Percentiles rank a stretch among this genome's conserved stretches.
These are phyloP conservation scores for Pediacus dermestoides DNA, from an alignment of 2,888 invertebrate genomes.

Conservation along the genomic window DNA sequence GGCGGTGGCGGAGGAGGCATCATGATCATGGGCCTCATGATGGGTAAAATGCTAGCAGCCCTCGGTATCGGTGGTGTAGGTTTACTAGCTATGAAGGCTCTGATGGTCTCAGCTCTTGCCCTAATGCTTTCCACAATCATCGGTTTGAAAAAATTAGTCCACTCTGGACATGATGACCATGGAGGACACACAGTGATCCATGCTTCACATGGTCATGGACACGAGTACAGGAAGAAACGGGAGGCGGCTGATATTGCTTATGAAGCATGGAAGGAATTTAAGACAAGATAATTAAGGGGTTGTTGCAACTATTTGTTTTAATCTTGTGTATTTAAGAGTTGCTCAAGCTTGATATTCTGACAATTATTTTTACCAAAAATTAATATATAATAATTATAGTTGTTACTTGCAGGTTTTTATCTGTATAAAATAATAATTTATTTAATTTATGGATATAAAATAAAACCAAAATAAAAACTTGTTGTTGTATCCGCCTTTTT, in stretches of 20 bases:
- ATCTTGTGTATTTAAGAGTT: constrained; percentile 14
- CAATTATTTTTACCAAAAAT: no score
- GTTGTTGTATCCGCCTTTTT: constrained; percentile 37
- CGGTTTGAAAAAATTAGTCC: constrained; percentile 68
- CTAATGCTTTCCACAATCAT: constrained; percentile 72
- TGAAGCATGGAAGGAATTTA: constrained; percentile 50
- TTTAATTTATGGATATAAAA: constrained; percentile 20
- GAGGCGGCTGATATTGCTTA: constrained; percentile 48
- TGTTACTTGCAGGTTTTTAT: constrained; percentile 14
- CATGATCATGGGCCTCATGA: constrained; percentile 65
- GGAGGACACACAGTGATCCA: constrained; percentile 53
- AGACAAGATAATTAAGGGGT: constrained; percentile 28
- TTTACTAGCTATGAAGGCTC: constrained; percentile 69
- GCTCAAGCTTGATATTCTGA: constrained; percentile 1
- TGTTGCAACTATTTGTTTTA: no score
- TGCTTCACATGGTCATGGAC: constrained; percentile 53
- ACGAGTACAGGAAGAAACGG: constrained; percentile 53
- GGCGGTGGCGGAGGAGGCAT: constrained; percentile 56
- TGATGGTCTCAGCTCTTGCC: constrained; percentile 63
- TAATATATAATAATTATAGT: constrained; percentile 3
- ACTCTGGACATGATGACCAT: constrained; percentile 52
- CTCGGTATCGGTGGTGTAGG: constrained; percentile 73
- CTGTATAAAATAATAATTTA: constrained; percentile 18
- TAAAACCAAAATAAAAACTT: constrained; percentile 25
- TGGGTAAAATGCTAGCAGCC: constrained; percentile 73